These are phyloP conservation scores for Drosophila infuscata DNA, from an alignment of 2,888 invertebrate genomes.

Conservation along the genomic window DNA sequence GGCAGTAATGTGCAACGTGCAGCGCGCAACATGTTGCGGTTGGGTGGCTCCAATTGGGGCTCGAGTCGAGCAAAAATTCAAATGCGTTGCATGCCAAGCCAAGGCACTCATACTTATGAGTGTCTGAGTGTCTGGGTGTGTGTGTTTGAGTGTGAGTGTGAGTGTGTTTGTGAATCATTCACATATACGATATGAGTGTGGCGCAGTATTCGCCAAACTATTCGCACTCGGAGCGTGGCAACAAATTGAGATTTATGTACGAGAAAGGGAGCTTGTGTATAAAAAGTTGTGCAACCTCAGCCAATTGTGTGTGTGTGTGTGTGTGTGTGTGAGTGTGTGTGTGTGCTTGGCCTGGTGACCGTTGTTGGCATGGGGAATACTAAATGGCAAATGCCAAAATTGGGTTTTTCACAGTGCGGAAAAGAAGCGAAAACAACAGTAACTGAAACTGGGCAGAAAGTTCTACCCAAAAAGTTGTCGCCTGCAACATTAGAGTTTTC, in stretches of 20 bases:
- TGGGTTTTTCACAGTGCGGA: slow-evolving; percentile 27
- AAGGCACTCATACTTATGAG: slow-evolving; percentile 52
- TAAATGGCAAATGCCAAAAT: slow-evolving; percentile 56
- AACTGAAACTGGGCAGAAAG: slow-evolving; percentile 31
- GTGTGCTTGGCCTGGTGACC: slow-evolving; percentile 64
- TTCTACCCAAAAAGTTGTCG: slow-evolving; percentile 54
- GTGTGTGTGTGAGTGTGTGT: slow-evolving; percentile 24
- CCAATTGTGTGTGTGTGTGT: slow-evolving; percentile 20
- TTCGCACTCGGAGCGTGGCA: slow-evolving; percentile 73
- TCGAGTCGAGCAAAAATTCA: slow-evolving; percentile 77
- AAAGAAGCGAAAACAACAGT: slow-evolving; percentile 35
- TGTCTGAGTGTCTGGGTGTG: not conserved
- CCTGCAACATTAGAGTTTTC: slow-evolving; percentile 50
- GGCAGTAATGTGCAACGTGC: slow-evolving; percentile 30
- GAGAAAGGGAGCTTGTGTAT: slow-evolving; percentile 46
- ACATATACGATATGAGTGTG: slow-evolving; percentile 22
- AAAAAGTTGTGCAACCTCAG: slow-evolving; percentile 12
- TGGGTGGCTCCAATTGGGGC: slow-evolving; percentile 73
- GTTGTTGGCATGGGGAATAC: slow-evolving; percentile 58
- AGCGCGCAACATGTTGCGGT: slow-evolving; percentile 75
- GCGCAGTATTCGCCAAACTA: slow-evolving; percentile 61
- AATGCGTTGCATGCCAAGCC: slow-evolving; percentile 54
- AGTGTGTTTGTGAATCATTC: slow-evolving; percentile 41
- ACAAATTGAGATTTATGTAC: slow-evolving; percentile 78
- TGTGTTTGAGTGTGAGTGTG: not conserved